phyloP scores from a whole-genome alignment of 2,888 invertebrate species.

The Lysandra bellargus region DNA sequence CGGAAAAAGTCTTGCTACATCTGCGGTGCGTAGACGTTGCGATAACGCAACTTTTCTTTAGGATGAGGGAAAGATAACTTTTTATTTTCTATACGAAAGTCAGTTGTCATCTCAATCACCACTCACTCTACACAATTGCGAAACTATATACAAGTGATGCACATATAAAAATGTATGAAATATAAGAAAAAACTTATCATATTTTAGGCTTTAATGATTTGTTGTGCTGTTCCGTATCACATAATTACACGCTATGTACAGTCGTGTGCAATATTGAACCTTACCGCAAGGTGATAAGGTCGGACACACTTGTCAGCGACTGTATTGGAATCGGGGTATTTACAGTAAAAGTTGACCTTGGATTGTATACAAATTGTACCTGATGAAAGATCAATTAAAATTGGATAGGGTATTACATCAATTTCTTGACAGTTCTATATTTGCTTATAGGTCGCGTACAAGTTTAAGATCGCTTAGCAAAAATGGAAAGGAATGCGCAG shows the following conservation, averaged over 20 bases:
- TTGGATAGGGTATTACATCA: not conserved
- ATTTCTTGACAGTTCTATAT: not conserved
- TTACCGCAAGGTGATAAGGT: not conserved
- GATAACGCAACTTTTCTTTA: not conserved
- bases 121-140: not conserved
- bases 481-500: not conserved
- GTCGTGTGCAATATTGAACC: not conserved
- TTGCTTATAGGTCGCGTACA: not conserved
- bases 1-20: too few relatives aligned
- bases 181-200: conserved; percentile 63
- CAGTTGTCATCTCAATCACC: conserved; percentile 17
- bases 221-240: conserved; percentile 79
- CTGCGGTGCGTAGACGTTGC: too few relatives aligned
- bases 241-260: conserved; percentile 60
- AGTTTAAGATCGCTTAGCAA: not conserved
- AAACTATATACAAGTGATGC: conserved; percentile 31
- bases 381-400: not conserved
- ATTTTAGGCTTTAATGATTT: conserved; percentile 75
- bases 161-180: conserved; percentile 48
- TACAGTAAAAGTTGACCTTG: not conserved
- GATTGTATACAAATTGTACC: not conserved
- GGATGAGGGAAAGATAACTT: not conserved
- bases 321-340: not conserved
- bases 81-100: not conserved
- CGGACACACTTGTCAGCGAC: not conserved